Base-by-base conservation (phyloP, 2,797 vertebrate genomes). In the Oophaga sylvatica region DNA sequence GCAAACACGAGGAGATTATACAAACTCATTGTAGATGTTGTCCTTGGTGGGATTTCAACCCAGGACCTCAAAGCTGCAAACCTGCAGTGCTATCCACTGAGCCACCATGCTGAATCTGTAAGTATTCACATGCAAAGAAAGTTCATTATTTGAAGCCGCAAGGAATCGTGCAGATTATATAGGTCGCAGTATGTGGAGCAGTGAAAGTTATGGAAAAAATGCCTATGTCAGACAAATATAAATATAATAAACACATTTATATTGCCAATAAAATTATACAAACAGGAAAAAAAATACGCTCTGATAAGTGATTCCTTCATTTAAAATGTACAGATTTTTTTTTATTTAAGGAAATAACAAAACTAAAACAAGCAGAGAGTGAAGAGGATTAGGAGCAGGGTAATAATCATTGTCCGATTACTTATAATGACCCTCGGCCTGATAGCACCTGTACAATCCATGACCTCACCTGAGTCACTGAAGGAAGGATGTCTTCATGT, bases 241-340 rank as follows among this genome's bases (percentile, higher is more conserved):
- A 80, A 88, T 73, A 88, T 79, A 84, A 88, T 88, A 88, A 87
- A 87, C 63, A 79, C 29, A 79, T 88, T 71, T 83, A 77, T 73
- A 65, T 81, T 60, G 73, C 68, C 81, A 80, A 79, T 88, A 81
- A 84, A 83, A 62, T 57, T 16, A 83, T 22, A 53, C 81, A 83
- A 65, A 80, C 65, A 77, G 3, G 53, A 31, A 56, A 5, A n/a
- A 56, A 77, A 56, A 75, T 63, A 7, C 12, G 65, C 71, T 56
- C 71, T 62, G 81, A 81, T 73, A 83, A 41, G 3, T 5, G 3
- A 41, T 41, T 41, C 4, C 35, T 41, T 41, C 35, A 41, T 41
- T 41, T 70, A 80, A 86, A 71, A 31, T 26, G 57, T 71, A 76
- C 35, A 20, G 26, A 26, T 0, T 26, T 73, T 73, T 73, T 73